Evolutionary conservation across 1,140 invertebrate species (phyloP).

Genomic region (Marisa cornuarietis): DNA sequence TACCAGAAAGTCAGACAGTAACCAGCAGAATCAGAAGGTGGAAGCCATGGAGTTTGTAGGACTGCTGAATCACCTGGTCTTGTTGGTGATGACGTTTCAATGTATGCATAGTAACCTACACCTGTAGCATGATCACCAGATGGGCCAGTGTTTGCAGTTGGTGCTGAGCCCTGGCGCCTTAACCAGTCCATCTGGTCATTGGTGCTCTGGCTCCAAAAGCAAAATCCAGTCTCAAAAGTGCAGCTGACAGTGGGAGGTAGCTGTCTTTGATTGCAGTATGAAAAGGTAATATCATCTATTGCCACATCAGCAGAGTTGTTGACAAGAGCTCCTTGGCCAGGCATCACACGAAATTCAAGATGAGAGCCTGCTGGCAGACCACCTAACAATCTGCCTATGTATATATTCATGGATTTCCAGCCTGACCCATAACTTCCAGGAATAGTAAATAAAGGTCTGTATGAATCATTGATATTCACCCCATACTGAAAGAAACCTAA

Average conservation of each 20-base stretch:
- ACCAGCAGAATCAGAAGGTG: constrained; percentile 25
- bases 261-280: constrained; percentile 45
- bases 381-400: constrained; percentile 9
- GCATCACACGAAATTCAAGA: constrained; percentile 11
- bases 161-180: constrained; percentile 69
- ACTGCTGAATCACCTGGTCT: constrained; percentile 48
- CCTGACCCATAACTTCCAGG: constrained; percentile 36
- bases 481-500: constrained; percentile 1
- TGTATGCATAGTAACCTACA: constrained; percentile 66
- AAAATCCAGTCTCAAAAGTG: constrained; percentile 79
- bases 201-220: constrained; percentile 80
- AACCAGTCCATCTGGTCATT: constrained; percentile 81
- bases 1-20: constrained; percentile 67
- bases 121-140: constrained; percentile 75
- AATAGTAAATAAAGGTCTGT: background rate
- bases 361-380: background rate
- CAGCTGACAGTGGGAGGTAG: constrained; percentile 64
- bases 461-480: constrained; percentile 17
- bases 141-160: constrained; percentile 73
- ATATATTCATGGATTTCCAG: constrained; percentile 11
- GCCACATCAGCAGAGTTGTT: constrained; percentile 68
- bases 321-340: constrained; percentile 62
- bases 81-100: constrained; percentile 57
- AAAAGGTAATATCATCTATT: constrained; percentile 77
- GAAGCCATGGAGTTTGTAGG: constrained; percentile 40